Base-by-base conservation (phyloP, 2,888 invertebrate species). In the Hirtodrosophila histrioides region DNA sequence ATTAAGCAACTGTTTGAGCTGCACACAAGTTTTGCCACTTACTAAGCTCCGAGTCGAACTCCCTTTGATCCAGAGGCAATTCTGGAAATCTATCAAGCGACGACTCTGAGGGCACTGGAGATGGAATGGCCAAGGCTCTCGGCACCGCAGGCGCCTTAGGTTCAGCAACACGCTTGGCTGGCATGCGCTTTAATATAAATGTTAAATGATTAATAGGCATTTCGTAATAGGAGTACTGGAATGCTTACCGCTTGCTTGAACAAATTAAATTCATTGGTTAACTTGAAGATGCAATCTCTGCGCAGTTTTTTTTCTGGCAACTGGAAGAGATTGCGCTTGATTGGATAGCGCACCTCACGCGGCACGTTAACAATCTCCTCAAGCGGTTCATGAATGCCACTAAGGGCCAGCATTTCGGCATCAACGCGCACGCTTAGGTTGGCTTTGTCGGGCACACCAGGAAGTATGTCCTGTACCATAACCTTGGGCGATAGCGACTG, bases 401-500 rank as follows among this genome's bases (percentile, higher is more conserved):
- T 55, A 12, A 81, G 71, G 0, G 74, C 80, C 43, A 73, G 55
- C 46, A 89, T 75, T 36, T 81, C 82, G 1, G 79, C 83, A 40
- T 90, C 90, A 31, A 90, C 58, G n/a, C 60, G 56, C 8, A 91
- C 80, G 41, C 76, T 84, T 1, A 90, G 48, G 40, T 84, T 85
- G 4, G 69, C 60, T 62, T 89, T 89, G 31, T 86, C 72, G 35
- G 76, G 67, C 4, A 89, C 65, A 36, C 77, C 75, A 1, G 86
- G 83, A 11, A 90, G 69, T 29, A 90, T 88, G 69, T 90, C 89
- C 6, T 75, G 69, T 0, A 86, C 74, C 44, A 85, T 72, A 6
- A 89, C 86, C 29, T 78, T 76, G 2, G 90, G 90, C 31, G 87
- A 88, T 3, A 90, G 62, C 78, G 89, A 83, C 33, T 65, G 77